phyloP scores from a whole-genome alignment of 2,888 invertebrate genomes.

The Arctia plantaginis region DNA sequence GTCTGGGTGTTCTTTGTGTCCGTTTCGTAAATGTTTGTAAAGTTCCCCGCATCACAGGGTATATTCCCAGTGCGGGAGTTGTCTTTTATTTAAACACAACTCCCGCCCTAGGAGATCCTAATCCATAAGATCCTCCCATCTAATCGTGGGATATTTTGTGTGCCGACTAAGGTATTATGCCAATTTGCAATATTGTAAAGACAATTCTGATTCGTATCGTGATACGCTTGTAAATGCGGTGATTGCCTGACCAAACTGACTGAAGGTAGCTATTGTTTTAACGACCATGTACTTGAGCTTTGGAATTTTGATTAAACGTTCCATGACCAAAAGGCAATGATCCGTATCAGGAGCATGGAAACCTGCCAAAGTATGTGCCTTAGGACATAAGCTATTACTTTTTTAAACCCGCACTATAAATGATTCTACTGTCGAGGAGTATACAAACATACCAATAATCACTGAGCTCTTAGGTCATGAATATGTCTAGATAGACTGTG shows the following conservation, averaged over 20 bases:
- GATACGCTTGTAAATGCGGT: conserved; percentile 22
- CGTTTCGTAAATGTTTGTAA: too few species aligned
- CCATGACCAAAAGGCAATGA: not conserved
- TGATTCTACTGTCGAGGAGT: too few species aligned
- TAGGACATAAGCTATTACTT: too few species aligned
- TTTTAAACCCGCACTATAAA: too few species aligned
- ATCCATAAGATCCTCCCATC: not conserved
- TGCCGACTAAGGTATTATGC: conserved; percentile 14
- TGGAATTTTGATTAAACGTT: not conserved
- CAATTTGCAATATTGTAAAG: conserved; percentile 38
- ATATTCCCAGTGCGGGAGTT: too few species aligned
- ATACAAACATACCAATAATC: too few species aligned
- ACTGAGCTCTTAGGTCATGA: too few species aligned
- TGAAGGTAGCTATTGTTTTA: conserved; percentile 7
- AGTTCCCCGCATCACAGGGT: too few species aligned
- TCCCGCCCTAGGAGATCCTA: too few species aligned
- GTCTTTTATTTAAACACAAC: too few species aligned
- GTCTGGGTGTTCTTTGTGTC: too few species aligned
- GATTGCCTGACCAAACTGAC: conserved; percentile 1
- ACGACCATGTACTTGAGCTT: not conserved
- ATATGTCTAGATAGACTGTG: too few species aligned
- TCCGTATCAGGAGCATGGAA: not conserved
- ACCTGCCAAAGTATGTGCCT: not conserved
- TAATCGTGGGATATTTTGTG: not conserved
- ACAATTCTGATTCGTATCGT: conserved; percentile 42